Base-by-base conservation (phyloP, 2,888 invertebrate species). In the Spilarctia lutea region DNA sequence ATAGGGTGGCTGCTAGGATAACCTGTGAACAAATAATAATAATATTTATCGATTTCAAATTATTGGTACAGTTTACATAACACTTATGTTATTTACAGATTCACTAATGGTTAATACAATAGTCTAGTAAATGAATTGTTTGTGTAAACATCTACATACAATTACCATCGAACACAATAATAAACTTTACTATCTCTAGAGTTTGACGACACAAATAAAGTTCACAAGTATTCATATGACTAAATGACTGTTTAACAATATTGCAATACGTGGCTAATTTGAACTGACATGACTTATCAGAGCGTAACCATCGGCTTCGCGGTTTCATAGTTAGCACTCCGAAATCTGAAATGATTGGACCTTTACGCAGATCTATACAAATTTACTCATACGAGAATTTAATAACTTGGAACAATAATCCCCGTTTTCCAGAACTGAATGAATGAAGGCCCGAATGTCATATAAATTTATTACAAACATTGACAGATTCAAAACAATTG, bases 1-100 rank as follows among this genome's bases (percentile, higher is more conserved):
- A 95, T 84, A 95, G 91, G 87, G 94, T 88, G 88, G 94, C 93
- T 85, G 94, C 95, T 87, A 96, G 88, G 89, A 96, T 91, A 92
- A 96, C 93, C 96, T 96, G 90, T 52, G 20, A 56, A 71, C 24
- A 66, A 20, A n/a, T n/a, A n/a, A n/a, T n/a, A n/a, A n/a, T n/a
- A n/a, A n/a, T n/a, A n/a, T n/a, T n/a, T n/a, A n/a, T n/a, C n/a
- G n/a, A n/a, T n/a, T n/a, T n/a, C n/a, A n/a, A n/a, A n/a, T n/a
- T n/a, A n/a, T n/a, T n/a, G n/a, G n/a, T n/a, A n/a, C n/a, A n/a
- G n/a, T n/a, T n/a, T n/a, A n/a, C n/a, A n/a, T n/a, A n/a, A n/a
- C n/a, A n/a, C n/a, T n/a, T n/a, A n/a, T n/a, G n/a, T n/a, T n/a
- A n/a, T n/a, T n/a, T n/a, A n/a, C n/a, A n/a, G n/a, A n/a, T n/a